Evolutionary conservation across 2,113 vertebrate genomes (phyloP), one percentile per base, ranked within the genome.

Genomic region (Pantherophis guttatus): DNA sequence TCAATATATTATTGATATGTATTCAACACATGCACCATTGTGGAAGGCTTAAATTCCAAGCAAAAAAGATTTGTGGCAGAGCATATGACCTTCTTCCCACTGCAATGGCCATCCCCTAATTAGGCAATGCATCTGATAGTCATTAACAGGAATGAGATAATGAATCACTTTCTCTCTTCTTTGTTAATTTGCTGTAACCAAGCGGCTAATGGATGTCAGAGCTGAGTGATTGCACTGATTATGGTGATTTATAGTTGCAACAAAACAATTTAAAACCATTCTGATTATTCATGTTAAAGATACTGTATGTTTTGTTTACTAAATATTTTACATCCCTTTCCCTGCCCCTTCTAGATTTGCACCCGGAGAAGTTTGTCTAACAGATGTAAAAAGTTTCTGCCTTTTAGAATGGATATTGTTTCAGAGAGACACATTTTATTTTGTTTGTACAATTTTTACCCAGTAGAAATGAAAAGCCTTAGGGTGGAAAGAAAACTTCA

Each of bases 131-230:
- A 98, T 99, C 98, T 98, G 98, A 99, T 98, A 98, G 98, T 99
- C 98, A 98, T 99, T 98, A 99, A 98, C 98, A 98, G 98, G 98
- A 98, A 98, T 97, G 98, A 97, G 98, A 98, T 98, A 99, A 99
- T 98, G 98, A 99, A 99, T 98, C 98, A 98, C 98, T 98, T 98
- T 98, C 98, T 98, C 98, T 98, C 98, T 98, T 98, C 98, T 98
- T 98, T 98, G 98, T 98, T 99, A 99, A 99, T 99, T 98, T 98
- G 98, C 98, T 98, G 98, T 98, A 98, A 98, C 98, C 98, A 98
- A 98, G 98, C 98, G 97, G 98, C 98, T 99, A 99, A 99, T 99
- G 98, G 98, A 98, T 98, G 98, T 98, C 98, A 98, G 98, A 98
- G 98, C 98, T 98, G 98, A 98, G 98, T 98, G 98, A 98, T 98